Evolutionary conservation across 2,888 invertebrate genomes (phyloP), one percentile per base, ranked within the genome.

Genomic region (Gasteruption jaculator): DNA sequence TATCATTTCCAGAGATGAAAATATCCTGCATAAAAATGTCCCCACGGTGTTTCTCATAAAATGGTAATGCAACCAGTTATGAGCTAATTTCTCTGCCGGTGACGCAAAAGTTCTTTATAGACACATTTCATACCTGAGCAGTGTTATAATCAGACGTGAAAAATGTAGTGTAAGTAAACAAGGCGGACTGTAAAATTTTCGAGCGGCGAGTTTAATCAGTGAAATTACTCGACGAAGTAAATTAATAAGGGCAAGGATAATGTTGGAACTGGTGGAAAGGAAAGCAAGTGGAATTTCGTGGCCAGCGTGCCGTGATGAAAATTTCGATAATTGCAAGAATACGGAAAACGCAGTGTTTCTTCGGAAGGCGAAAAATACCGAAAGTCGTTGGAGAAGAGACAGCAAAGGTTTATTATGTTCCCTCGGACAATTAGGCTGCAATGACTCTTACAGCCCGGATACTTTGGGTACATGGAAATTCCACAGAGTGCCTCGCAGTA

Each of bases 401-500:
- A 61, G 61, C 43, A 54, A 55, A 20, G 61, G 61, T 25, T 48
- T 68, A 25, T 54, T 67, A 8, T 68, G 66, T 45, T 59, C 65
- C 18, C 57, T 68, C 19, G 63, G 63, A 11, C 61, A 59, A 20
- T 45, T 63, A 6, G 56, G 59, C 32, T 66, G 64, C 54, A 56
- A 57, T 48, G 58, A 64, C 34, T 52, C 61, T 34, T 61, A 65
- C 56, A 60, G 53, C 36, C 63, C 67, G 2, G 65, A 67, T 43
- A 66, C 64, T 3, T 38, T 65, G 21, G 67, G 67, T 48, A 67
- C 67, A 6, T 68, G 66, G 68, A 65, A 63, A 40, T 68, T 64
- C 52, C 62, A 65, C 46, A 58, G 61, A 34, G 58, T 62, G 30
- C 45, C 59, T 10, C 56, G 57, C 11, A 39, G 51, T 47, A 67